Evolutionary conservation across 2,888 invertebrate species (phyloP), one percentile per base, ranked within the genome.

Genomic region (Epinotia bilunana): DNA sequence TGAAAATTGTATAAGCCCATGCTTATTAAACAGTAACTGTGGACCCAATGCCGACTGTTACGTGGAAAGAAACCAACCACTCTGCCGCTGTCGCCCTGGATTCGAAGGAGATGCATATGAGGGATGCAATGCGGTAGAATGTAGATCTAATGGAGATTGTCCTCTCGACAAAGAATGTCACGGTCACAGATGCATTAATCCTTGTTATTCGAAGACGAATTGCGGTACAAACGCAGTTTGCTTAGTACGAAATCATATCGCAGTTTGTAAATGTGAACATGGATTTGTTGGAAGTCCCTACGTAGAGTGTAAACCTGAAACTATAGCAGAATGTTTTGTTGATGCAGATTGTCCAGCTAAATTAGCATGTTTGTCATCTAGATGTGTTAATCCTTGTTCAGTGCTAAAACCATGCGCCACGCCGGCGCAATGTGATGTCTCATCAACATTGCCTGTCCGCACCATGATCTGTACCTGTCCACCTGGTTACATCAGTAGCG

Each of bases 391-490:
- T 88, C 98, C 98, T 9, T 98, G 98, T 84, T 88, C 95, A 3
- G 95, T 95, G 11, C 91, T 98, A 68, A 95, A 96, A 80, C 98
- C 98, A 3, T 98, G 98, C 86, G 95, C 95, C 62, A 94, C 95
- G 71, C 98, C 98, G 53, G 96, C 98, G 0, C 95, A 95, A 78
- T 98, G 98, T 85, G 95, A 96, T 88, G 98, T 98, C 0, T 95
- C 97, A 33, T 96, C 97, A 0, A 97, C 98, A 5, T 89, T 96
- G 39, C 98, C 98, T 0, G 97, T 98, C 7, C 95, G 98, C 78
- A 98, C 98, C 0, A 97, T 98, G 97, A 95, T 98, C 55, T 98
- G 98, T 86, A 95, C 97, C 3, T 98, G 98, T 83, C 97, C 98
- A 39, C 97, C 97, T 69, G 98, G 98, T 20, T 98, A 97, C 83